These are phyloP conservation scores for Salvelinus namaycush DNA, from an alignment of 2,113 vertebrate species.

Conservation along the genomic window DNA sequence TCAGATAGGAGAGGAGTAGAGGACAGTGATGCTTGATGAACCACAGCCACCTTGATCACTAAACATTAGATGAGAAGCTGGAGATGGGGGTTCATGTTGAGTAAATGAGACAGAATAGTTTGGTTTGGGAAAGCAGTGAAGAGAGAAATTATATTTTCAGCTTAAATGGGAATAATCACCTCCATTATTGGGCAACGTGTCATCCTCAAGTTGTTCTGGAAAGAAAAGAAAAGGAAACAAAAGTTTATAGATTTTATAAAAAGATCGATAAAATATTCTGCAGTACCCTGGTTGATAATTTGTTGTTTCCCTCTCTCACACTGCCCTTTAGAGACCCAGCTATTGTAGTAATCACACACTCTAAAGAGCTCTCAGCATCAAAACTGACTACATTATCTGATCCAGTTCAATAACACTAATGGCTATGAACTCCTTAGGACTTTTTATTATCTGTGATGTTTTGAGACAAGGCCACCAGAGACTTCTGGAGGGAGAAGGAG, in stretches of 20 bases:
- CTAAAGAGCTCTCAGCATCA: too few species aligned
- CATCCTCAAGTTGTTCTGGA: conserved; percentile 81
- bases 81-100: not conserved
- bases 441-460: too few species aligned
- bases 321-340: too few species aligned
- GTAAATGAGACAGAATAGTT: not conserved
- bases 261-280: conserved; percentile 27
- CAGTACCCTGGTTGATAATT: conserved; percentile 1
- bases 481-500: too few species aligned
- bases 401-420: too few species aligned
- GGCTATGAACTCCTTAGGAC: too few species aligned
- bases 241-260: conserved; percentile 61
- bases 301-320: conserved; percentile 22
- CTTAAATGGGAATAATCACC: conserved; percentile 70
- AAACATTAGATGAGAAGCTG: not conserved
- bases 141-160: conserved; percentile 32
- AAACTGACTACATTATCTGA: too few species aligned
- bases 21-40: conserved; percentile 24
- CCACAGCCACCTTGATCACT: conserved; percentile 26
- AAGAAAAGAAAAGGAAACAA: conserved; percentile 49
- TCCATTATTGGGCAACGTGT: conserved; percentile 78
- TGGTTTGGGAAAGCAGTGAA: not conserved
- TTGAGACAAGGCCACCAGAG: too few species aligned
- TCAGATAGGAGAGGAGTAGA: conserved; percentile 11
- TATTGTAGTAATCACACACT: too few species aligned